Percentiles rank a stretch among this genome's conserved stretches.
Evolutionary conservation across 2,888 invertebrate species (phyloP).

Genomic region (Drosophila lacicola): DNA sequence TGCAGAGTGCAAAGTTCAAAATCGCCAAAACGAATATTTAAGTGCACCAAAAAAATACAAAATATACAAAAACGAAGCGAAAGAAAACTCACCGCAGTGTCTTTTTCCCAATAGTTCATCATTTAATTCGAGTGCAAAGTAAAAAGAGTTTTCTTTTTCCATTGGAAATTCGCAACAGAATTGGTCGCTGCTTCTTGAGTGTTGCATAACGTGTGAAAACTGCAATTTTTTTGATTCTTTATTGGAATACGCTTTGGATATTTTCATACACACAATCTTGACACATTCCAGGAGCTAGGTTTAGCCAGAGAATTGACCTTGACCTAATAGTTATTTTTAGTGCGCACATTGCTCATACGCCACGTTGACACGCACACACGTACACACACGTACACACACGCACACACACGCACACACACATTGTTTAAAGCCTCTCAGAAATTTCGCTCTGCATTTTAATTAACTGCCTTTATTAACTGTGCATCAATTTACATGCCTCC

Average conservation of each 20-base stretch:
- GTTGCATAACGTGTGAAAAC: slow-evolving; percentile 34
- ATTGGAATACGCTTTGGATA: slow-evolving; percentile 9
- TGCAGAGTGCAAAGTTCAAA: slow-evolving; percentile 33
- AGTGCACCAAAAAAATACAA: background rate
- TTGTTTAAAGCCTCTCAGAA: slow-evolving; percentile 12
- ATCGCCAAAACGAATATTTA: slow-evolving; percentile 9
- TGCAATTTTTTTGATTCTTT: background rate
- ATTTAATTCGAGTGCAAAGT: slow-evolving; percentile 22
- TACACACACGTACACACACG: slow-evolving; percentile 14
- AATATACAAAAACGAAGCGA: background rate
- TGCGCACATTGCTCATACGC: slow-evolving; percentile 35
- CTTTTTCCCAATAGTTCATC: slow-evolving; percentile 1
- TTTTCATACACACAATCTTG: slow-evolving; percentile 13
- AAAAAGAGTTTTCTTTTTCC: background rate
- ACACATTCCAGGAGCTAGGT: slow-evolving; percentile 12
- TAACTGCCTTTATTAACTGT: slow-evolving; percentile 68
- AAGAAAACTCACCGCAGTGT: slow-evolving; percentile 9
- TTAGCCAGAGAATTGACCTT: slow-evolving; percentile 71
- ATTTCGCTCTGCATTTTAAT: slow-evolving; percentile 60
- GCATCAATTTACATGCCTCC: slow-evolving; percentile 45
- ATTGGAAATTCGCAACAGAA: background rate
- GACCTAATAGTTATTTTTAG: slow-evolving; percentile 76
- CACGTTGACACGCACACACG: slow-evolving; percentile 14
- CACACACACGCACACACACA: slow-evolving; percentile 13
- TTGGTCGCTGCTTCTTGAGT: slow-evolving; percentile 1